phyloP scores from a whole-genome alignment of 1,140 invertebrate genomes.

The Colletes latitarsis region DNA sequence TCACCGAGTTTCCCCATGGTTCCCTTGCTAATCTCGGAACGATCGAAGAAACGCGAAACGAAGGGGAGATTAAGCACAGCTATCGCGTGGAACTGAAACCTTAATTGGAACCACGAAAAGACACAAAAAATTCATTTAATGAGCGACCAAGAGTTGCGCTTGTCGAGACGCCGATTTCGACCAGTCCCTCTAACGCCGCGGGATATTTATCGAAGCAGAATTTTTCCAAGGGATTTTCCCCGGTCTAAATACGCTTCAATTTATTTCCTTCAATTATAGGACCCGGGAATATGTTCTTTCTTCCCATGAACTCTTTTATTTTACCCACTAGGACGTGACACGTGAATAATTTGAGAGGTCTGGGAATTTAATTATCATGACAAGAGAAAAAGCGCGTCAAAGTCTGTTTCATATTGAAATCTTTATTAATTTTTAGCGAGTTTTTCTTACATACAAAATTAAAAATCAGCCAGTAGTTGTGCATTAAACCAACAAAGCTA shows the following conservation, averaged over 20 bases:
- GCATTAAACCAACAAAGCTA: too few relatives aligned
- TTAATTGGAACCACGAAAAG: constrained; percentile 52
- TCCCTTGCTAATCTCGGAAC: constrained; percentile 25
- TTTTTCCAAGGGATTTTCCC: constrained; percentile 9
- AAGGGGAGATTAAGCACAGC: constrained; percentile 47
- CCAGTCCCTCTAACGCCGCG: not conserved
- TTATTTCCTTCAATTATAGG: constrained; percentile 35
- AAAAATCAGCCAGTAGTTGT: too few relatives aligned
- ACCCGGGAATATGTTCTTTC: not conserved
- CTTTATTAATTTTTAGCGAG: too few relatives aligned
- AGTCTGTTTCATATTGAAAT: not conserved
- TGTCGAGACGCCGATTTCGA: constrained; percentile 42
- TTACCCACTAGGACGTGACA: not conserved
- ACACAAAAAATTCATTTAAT: constrained; percentile 46
- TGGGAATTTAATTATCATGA: not conserved
- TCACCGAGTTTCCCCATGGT: constrained; percentile 20
- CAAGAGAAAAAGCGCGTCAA: not conserved
- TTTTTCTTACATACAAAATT: too few relatives aligned
- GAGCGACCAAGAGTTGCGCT: constrained; percentile 18
- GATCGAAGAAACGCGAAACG: constrained; percentile 31
- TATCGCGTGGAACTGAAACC: constrained; percentile 23
- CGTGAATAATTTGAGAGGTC: not conserved
- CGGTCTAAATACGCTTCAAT: constrained; percentile 26
- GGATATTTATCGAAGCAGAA: constrained; percentile 19
- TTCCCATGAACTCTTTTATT: not conserved